These are phyloP conservation scores for Gallinago undulata DNA, from an alignment of 2,113 vertebrate species.

Conservation along the genomic window DNA sequence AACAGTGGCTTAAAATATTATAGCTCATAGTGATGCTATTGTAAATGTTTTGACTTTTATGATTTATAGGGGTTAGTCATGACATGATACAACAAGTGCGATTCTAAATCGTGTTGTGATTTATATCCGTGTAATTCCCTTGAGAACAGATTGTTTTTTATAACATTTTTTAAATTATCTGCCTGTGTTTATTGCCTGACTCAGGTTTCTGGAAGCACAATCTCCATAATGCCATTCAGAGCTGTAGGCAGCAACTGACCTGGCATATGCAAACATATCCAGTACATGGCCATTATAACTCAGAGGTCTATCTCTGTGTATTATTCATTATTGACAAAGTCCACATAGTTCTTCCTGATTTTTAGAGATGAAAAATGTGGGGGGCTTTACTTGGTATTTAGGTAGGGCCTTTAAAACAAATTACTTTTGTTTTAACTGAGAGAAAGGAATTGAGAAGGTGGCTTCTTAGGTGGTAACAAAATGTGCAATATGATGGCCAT, in stretches of 20 bases:
- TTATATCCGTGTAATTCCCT: background rate
- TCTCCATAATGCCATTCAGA: background rate
- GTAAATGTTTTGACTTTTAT: background rate
- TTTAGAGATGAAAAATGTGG: no score
- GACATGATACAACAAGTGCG: background rate
- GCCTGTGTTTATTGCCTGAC: background rate
- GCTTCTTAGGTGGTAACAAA: background rate
- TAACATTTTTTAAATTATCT: background rate
- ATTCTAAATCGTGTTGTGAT: background rate
- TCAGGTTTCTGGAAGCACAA: background rate
- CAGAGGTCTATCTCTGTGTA: background rate
- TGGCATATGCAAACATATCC: background rate
- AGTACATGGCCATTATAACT: background rate
- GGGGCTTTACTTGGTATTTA: background rate
- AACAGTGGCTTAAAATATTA: background rate
- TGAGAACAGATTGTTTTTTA: background rate
- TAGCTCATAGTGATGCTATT: background rate
- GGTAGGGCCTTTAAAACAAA: background rate
- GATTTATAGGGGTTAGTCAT: background rate
- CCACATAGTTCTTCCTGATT: background rate
- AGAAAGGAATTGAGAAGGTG: background rate
- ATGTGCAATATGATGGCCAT: background rate
- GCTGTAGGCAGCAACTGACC: background rate
- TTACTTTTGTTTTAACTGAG: background rate
- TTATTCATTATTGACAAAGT: background rate